phyloP scores from a whole-genome alignment of 2,888 invertebrate genomes.

The Amphiduros pacificus region DNA sequence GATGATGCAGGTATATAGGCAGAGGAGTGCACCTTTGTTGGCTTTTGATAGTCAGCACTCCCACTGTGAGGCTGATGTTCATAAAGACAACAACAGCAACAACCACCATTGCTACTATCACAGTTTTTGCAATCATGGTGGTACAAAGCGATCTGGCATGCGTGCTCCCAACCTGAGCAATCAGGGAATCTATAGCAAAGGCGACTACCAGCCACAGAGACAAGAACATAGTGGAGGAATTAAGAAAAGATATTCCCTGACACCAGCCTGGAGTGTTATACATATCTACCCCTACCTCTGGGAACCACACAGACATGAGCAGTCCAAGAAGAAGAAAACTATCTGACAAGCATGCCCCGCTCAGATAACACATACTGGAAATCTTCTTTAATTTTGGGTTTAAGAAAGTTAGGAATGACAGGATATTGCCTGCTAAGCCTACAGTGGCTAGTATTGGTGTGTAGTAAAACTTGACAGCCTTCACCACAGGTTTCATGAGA shows the following conservation, averaged over 20 bases:
- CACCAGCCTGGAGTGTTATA: constrained; percentile 5
- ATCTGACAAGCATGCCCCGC: background rate
- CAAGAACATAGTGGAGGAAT: background rate
- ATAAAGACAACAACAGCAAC: constrained; percentile 6
- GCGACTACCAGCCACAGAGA: constrained; percentile 9
- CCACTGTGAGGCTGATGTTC: constrained; percentile 10
- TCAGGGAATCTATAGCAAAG: constrained; percentile 1
- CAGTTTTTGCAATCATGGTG: background rate
- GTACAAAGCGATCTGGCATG: constrained; percentile 1
- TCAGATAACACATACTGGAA: background rate
- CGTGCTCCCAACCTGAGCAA: background rate
- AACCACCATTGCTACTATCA: background rate
- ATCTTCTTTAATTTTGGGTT: background rate
- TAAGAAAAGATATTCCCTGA: constrained; percentile 1
- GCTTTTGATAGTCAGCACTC: constrained; percentile 2
- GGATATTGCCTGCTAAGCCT: background rate
- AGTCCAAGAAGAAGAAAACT: background rate
- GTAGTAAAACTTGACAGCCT: too few species aligned
- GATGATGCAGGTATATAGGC: background rate
- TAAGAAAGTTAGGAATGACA: background rate
- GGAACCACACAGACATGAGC: constrained; percentile 2
- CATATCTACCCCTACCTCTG: background rate
- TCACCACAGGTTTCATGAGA: too few species aligned
- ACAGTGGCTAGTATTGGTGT: background rate
- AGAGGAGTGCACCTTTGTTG: background rate